Base-by-base conservation (phyloP, 1,140 invertebrate genomes). In the Bombus turneri region DNA sequence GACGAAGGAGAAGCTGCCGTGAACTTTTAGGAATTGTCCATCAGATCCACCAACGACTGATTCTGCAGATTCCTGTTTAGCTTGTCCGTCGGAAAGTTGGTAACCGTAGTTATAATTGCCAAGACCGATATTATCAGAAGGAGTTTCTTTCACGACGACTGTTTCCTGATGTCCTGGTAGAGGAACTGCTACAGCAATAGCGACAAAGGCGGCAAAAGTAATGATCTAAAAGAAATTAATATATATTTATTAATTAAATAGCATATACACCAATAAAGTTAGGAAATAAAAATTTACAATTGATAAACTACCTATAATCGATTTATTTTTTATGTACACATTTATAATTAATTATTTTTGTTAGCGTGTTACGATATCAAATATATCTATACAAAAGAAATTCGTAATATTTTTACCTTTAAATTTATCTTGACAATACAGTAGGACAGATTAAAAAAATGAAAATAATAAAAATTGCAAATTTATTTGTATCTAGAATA, bases 31-130 rank as follows among this genome's bases (percentile, higher is more conserved):
- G 59, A 85, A 81, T 39, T 88, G 81, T 5, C 88, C 90, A 9
- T 91, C 93, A 0, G 86, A 89, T 2, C 90, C 92, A 13, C 74
- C 83, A 39, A 91, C 83, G 15, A 73, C 79, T 39, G 93, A 2
- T 37, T 93, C 80, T 13, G 91, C 94, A 3, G 76, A 88, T 92
- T 97, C 96, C 22, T 96, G 92, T 8, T 94, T 92, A 0, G 89
- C 85, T 86, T 96, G 96, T 22, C 97, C 97, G 89, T 97, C 96
- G 88, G 96, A 96, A 9, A 97, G 96, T 89, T 97, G 95, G 37
- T 95, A 95, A 15, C 96, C 92, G 69, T 90, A 96, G 31, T 93
- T 93, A 87, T 95, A 96, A 81, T 91, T 91, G 64, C 93, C 94
- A 31, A 94, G 62, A 4, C 95, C 95, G 68, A 94, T 93, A 81